A percentile compares a stretch with the other conserved stretches of the same genome.
Evolutionary conservation across 1,140 invertebrate genomes (phyloP).

Genomic region (roundworm (Caenorhabditis elegans)): WBcel235 BX284606.5:7226501-7227000

Average conservation of each 20-base stretch:
- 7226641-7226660: neutral
- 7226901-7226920: neutral
- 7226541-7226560: neutral
- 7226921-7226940: neutral
- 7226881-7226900: neutral
- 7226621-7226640: neutral
- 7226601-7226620: neutral
- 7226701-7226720: neutral
- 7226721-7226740: neutral
- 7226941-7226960: neutral
- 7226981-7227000: too few species aligned
- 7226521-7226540: neutral
- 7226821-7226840: neutral
- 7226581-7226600: constrained; percentile 1
- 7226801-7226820: neutral
- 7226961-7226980: constrained; percentile 19
- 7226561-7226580: neutral
- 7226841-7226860: neutral
- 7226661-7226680: neutral
- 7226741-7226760: neutral
- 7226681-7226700: neutral
- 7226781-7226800: neutral
- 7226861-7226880: neutral
- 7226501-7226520: neutral
- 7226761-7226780: neutral